These are phyloP conservation scores for Melitaea cinxia DNA, from an alignment of 1,140 invertebrate species.

Conservation along the genomic window DNA sequence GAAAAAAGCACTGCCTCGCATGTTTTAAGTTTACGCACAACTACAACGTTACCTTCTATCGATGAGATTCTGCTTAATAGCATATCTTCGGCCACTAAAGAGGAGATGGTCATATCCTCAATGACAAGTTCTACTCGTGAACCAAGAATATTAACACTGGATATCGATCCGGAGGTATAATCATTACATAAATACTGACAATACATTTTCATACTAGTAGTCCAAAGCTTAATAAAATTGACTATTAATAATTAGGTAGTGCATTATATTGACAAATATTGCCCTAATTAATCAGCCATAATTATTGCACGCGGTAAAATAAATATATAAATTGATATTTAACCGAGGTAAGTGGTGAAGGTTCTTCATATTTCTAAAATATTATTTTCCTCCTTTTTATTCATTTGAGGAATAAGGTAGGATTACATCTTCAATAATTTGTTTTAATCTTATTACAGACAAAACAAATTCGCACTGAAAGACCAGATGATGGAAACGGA, in stretches of 20 bases:
- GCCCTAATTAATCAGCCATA: constrained; percentile 3
- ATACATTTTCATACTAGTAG: constrained; percentile 22
- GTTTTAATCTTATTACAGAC: constrained; percentile 66
- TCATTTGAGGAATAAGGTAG: neutral
- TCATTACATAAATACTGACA: constrained; percentile 55
- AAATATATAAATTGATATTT: neutral
- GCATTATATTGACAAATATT: neutral
- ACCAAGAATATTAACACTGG: constrained; percentile 82
- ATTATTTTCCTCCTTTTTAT: neutral
- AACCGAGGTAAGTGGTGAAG: constrained; percentile 56
- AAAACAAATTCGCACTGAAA: constrained; percentile 79
- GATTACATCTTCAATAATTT: neutral
- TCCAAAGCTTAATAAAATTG: constrained; percentile 21
- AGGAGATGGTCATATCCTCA: constrained; percentile 78
- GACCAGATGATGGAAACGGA: constrained; percentile 64
- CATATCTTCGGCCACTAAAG: constrained; percentile 80
- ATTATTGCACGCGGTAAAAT: constrained; percentile 23
- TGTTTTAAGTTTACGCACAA: constrained; percentile 81
- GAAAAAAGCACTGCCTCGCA: constrained; percentile 81
- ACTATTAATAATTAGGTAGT: constrained; percentile 18
- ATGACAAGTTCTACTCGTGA: constrained; percentile 77
- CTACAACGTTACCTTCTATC: constrained; percentile 80
- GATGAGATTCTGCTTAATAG: constrained; percentile 82
- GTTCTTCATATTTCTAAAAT: constrained; percentile 17
- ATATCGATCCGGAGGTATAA: constrained; percentile 82